Conservation (phyloP, 2,888 invertebrate genomes). For the Cantharis rustica region DNA sequence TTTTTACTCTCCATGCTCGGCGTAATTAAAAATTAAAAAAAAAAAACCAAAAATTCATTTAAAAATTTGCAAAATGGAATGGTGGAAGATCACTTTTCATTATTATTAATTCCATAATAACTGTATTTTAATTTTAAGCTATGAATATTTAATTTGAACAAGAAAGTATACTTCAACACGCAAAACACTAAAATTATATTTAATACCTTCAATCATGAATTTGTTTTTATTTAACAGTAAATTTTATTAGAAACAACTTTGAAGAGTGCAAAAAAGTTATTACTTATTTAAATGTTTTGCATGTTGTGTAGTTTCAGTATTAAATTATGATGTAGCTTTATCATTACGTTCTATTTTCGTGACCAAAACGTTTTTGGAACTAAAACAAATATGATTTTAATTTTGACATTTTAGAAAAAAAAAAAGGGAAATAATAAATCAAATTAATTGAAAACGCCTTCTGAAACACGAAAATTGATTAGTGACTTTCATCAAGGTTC, state of each 20-base stretch:
- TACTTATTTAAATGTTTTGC: neutral
- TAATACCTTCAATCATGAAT: neutral
- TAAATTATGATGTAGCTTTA: neutral
- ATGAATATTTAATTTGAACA: neutral
- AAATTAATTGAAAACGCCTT: neutral
- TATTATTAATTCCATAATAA: neutral
- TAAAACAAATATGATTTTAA: neutral
- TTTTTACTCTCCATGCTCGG: neutral
- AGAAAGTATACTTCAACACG: neutral
- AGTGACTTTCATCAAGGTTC: neutral
- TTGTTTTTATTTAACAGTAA: neutral
- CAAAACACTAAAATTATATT: neutral
- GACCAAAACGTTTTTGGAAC: neutral
- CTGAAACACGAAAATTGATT: neutral
- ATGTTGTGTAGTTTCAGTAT: neutral
- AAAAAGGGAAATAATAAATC: neutral
- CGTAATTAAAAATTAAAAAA: no score
- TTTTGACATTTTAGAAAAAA: neutral
- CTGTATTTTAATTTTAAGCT: neutral
- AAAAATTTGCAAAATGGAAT: no score
- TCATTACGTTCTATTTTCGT: neutral
- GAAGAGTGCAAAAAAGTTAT: neutral
- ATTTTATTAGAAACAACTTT: neutral
- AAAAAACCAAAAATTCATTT: no score
- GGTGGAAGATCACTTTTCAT: neutral